phyloP scores from a whole-genome alignment of 2,888 invertebrate genomes.

The Cantharis nigra region DNA sequence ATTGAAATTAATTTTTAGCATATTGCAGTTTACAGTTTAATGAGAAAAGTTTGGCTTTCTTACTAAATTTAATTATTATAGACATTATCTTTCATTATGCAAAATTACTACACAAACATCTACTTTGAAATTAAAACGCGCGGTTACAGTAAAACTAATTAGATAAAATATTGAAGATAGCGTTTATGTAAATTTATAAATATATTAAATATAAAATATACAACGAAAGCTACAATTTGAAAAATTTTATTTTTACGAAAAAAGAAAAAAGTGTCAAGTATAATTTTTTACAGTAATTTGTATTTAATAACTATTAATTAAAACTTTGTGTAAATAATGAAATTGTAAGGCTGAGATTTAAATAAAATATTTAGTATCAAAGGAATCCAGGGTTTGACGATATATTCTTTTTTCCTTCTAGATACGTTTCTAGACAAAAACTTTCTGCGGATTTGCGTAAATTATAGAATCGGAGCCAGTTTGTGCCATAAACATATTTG shows the following conservation, averaged over 20 bases:
- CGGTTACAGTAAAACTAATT: not conserved
- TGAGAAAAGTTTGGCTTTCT: not conserved
- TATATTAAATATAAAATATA: not conserved
- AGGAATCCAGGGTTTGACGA: no score
- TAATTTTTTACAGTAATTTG: not conserved
- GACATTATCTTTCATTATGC: conserved; percentile 4
- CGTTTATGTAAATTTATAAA: not conserved
- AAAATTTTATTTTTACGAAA: not conserved
- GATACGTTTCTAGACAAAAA: no score
- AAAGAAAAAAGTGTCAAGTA: not conserved
- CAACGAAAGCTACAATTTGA: not conserved
- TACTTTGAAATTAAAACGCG: conserved; percentile 2
- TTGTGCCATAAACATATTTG: no score
- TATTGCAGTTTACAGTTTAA: not conserved
- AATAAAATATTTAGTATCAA: no score
- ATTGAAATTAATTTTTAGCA: conserved; percentile 1
- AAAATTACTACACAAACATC: conserved; percentile 1
- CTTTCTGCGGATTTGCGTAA: no score
- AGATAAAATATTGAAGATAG: conserved; percentile 2
- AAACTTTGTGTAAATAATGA: no score
- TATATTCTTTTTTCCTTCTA: no score
- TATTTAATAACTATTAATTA: no score
- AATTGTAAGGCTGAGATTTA: no score
- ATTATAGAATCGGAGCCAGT: no score
- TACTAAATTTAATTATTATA: conserved; percentile 3